Evolutionary conservation across 2,888 invertebrate genomes (phyloP).

Genomic region (Cyclophora albipunctata): DNA sequence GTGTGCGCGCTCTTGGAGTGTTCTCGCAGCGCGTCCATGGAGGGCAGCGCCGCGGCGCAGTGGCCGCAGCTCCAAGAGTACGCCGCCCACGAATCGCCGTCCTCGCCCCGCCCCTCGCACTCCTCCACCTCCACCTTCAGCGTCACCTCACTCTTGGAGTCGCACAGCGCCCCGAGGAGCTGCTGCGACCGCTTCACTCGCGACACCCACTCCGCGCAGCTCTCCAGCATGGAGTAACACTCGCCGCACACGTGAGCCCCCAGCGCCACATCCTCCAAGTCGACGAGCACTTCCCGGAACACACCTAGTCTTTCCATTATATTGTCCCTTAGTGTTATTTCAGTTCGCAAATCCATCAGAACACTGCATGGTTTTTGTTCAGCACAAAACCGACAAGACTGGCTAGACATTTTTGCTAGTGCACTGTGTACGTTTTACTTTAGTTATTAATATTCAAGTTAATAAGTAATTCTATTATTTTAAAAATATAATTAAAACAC

Average conservation of each 20-base stretch:
- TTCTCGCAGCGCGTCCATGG: background rate
- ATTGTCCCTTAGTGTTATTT: no score
- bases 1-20: conserved; percentile 3
- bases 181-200: conserved; percentile 9
- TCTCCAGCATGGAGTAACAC: conserved; percentile 11
- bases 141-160: background rate
- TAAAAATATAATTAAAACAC: no score
- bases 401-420: no score
- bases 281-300: no score
- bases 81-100: conserved; percentile 1
- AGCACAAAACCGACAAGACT: conserved; percentile 1
- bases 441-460: no score
- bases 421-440: no score
- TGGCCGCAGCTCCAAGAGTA: conserved; percentile 5
- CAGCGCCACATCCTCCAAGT: conserved; percentile 2
- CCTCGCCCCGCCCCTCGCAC: no score
- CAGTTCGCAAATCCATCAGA: no score
- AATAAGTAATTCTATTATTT: no score
- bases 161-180: conserved; percentile 1
- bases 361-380: background rate
- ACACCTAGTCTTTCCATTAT: no score
- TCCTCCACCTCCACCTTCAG: background rate
- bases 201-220: conserved; percentile 12
- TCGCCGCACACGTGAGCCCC: conserved; percentile 15
- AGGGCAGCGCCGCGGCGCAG: background rate